Conservation (phyloP, 2,888 invertebrate genomes). For the Stenoptilia bipunctidactyla region DNA sequence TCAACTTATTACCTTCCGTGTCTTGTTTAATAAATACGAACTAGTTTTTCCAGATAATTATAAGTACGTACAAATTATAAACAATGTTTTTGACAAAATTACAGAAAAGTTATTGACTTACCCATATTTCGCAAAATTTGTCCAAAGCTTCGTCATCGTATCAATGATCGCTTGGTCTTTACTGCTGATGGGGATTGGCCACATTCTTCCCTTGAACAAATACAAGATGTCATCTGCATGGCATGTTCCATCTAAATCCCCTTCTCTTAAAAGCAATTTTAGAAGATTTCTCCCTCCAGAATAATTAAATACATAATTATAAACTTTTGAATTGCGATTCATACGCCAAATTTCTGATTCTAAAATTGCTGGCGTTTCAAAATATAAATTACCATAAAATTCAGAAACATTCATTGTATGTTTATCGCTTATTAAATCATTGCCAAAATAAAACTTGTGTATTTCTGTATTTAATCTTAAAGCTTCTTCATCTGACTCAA, state of each 20-base stretch:
- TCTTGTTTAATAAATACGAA: too few relatives aligned
- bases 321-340: conserved; percentile 27
- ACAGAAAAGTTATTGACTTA: too few relatives aligned
- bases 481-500: conserved; percentile 38
- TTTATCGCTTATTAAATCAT: conserved; percentile 46
- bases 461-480: conserved; percentile 26
- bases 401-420: conserved; percentile 37
- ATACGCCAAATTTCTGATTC: conserved; percentile 31
- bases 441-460: conserved; percentile 51
- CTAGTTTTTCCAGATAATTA: too few relatives aligned
- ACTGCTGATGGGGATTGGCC: conserved; percentile 31
- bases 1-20: too few relatives aligned
- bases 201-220: conserved; percentile 36
- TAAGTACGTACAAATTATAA: too few relatives aligned
- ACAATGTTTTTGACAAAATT: too few relatives aligned
- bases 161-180: conserved; percentile 36
- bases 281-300: conserved; percentile 42
- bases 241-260: conserved; percentile 34
- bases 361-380: conserved; percentile 41
- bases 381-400: conserved; percentile 47
- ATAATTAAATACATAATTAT: conserved; percentile 49
- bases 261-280: conserved; percentile 30
- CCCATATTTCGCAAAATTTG: conserved; percentile 57
- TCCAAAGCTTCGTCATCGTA: conserved; percentile 47
- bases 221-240: conserved; percentile 55